Evolutionary conservation across 1,140 invertebrate genomes (phyloP), one percentile per base, ranked within the genome.

Genomic region (Mesaphorura yosii): DNA sequence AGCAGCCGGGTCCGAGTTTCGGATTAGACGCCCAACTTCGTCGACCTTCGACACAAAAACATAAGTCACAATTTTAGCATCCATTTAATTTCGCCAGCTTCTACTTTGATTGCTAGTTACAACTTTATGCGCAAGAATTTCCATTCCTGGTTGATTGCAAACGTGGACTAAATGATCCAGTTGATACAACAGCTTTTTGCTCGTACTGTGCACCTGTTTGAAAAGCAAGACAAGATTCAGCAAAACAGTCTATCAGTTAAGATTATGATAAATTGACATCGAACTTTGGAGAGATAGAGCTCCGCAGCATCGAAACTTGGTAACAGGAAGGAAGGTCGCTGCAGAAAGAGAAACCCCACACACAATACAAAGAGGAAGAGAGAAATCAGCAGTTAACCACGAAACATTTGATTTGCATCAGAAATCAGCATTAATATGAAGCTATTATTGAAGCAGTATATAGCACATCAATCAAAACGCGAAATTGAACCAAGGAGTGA

Each of bases 111-210:
- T 12, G 39, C 55, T 14, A 46, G 26, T 56, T 78, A 83, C 82
- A 77, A 82, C 79, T 81, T 81, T 87, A 72, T 80, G 72, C 65
- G 72, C 67, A 57, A 74, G 67, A 65, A 76, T 63, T 67, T 77
- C 78, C 68, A 78, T 78, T 69, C 78, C 78, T 34, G 86, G 84
- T 70, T 90, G 88, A 76, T 91, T 88, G 76, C 88, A 93, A 64
- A 92, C 84, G 80, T 93, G 88, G 65, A 93, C 88, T 71, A 93
- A 77, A 70, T 92, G 88, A 75, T 94, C 88, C 68, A 94, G 76
- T 73, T 93, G 88, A 73, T 93, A 93, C 64, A 93, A 80, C 66
- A 94, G 77, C 74, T 93, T 93, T 77, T 94, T 93, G 76, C 88
- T 92, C 62, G 88, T 93, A 69, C 86, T 91, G 77, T 93, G 88